Evolutionary conservation across 2,113 vertebrate species (phyloP), one percentile per base, ranked within the genome.

Genomic region (Ornithorhynchus anatinus): DNA sequence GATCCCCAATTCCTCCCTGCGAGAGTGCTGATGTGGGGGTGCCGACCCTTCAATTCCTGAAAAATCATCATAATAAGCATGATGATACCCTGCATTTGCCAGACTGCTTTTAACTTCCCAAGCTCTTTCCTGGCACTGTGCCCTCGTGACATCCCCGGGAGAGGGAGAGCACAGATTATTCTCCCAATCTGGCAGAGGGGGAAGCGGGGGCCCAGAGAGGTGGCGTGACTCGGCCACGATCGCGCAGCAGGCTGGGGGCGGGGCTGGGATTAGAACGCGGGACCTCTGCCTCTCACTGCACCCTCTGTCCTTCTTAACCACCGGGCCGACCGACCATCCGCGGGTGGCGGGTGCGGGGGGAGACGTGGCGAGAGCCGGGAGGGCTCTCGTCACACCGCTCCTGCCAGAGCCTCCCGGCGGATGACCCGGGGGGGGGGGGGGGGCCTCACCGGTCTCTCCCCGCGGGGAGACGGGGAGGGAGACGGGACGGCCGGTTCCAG

Each of bases 151-250:
- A n/a, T n/a, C n/a, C n/a, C n/a, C n/a, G 62, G 56, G 2, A 17
- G 0, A 10, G 20, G 2, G 2, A 62, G 10, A 56, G 17, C 0
- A 5, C 29, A 33, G 10, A 48, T 7, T 5, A 59, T 1, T 1
- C 14, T 14, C 38, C 3, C 13, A 25, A 51, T 52, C 43, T 43
- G 15, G 20, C 1, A 38, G 38, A 4, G 2, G 5, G 23, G 48
- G 13, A 51, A 27, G n/a, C 32, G 13, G 50, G 58, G 22, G 40
- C 8, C 6, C 10, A 23, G 43, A 22, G 12, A 43, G 36, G 59
- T 4, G 1, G 11, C 8, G 2, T 20, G 6, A 23, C 10, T 59
- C 17, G 7, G 32, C 29, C 14, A 23, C 0, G 16, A 6, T 42
- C 23, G 23, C 29, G 11, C 1, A 10, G 20, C 7, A 25, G 16